These are phyloP conservation scores for Pocillopora grandis DNA, from an alignment of 92 coral and sea anemone species.

Conservation along the genomic window DNA sequence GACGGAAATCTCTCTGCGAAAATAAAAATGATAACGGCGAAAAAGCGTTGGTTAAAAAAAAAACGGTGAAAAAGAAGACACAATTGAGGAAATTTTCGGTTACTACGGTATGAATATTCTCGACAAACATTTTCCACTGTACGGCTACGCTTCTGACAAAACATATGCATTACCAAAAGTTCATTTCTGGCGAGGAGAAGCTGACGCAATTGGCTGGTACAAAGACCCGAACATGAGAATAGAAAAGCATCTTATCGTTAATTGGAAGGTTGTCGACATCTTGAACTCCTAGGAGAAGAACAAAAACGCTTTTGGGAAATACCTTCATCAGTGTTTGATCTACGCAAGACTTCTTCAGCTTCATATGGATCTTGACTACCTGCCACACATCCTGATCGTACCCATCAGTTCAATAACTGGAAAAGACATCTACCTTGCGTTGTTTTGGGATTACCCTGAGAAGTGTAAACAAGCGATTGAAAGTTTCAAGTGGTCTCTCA, in stretches of 20 bases:
- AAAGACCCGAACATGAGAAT: background rate
- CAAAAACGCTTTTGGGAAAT: conserved; percentile 5
- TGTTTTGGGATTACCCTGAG: conserved; percentile 44
- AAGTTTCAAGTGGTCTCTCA: conserved; percentile 31
- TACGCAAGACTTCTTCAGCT: conserved; percentile 56
- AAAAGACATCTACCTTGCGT: conserved; percentile 19
- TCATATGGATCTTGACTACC: conserved; percentile 45
- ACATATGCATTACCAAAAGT: background rate
- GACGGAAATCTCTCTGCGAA: no score
- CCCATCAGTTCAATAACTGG: conserved; percentile 44
- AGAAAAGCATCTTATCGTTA: conserved; percentile 41
- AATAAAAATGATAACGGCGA: no score
- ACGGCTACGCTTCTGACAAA: conserved; percentile 33
- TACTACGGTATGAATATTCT: background rate
- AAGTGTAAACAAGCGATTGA: conserved; percentile 42
- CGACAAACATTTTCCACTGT: conserved; percentile 5
- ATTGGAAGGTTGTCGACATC: conserved; percentile 53
- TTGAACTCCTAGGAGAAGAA: conserved; percentile 29
- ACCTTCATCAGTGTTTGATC: conserved; percentile 65
- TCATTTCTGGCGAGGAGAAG: conserved; percentile 37
- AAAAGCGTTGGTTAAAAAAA: no score
- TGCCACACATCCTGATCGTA: conserved; percentile 55
- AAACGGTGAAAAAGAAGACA: no score
- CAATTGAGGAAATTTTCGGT: no score
- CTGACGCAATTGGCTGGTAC: conserved; percentile 52